A percentile compares a stretch with the other conserved stretches of the same genome.
Conservation (phyloP, 2,113 vertebrate genomes). For the Dasyornis broadbenti region DNA sequence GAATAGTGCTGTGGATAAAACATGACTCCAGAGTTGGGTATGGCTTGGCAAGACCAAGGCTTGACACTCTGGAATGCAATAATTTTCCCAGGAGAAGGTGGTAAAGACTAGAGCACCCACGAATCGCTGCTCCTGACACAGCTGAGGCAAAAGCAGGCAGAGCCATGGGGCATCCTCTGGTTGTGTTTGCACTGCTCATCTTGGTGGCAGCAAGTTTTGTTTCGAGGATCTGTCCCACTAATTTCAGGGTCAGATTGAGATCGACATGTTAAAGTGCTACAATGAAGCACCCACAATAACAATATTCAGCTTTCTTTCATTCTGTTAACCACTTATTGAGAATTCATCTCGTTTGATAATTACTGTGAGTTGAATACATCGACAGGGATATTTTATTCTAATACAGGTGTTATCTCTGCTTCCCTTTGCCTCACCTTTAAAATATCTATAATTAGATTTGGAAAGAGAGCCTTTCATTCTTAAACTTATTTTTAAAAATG, state of each 20-base stretch:
- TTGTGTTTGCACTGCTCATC: neutral
- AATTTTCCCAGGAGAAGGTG: neutral
- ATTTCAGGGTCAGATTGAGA: neutral
- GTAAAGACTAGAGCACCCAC: neutral
- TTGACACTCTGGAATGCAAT: neutral
- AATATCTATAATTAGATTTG: slow-evolving; percentile 25
- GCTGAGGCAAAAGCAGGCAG: neutral
- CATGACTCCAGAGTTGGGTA: neutral
- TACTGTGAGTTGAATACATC: neutral
- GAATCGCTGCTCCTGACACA: neutral
- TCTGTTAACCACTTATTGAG: neutral
- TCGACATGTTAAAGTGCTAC: neutral
- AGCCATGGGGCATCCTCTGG: no score
- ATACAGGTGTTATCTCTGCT: neutral
- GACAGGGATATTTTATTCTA: neutral
- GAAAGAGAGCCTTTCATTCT: neutral
- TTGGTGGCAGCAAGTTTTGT: neutral
- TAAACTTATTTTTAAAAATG: neutral
- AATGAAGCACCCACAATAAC: rapidly evolving
- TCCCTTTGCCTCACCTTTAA: neutral
- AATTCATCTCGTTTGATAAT: neutral
- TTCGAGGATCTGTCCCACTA: neutral
- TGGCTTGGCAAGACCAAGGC: neutral
- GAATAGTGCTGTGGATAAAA: neutral
- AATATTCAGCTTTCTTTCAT: neutral